Conservation (phyloP, 1,140 invertebrate genomes). For the Grapholita molesta region DNA sequence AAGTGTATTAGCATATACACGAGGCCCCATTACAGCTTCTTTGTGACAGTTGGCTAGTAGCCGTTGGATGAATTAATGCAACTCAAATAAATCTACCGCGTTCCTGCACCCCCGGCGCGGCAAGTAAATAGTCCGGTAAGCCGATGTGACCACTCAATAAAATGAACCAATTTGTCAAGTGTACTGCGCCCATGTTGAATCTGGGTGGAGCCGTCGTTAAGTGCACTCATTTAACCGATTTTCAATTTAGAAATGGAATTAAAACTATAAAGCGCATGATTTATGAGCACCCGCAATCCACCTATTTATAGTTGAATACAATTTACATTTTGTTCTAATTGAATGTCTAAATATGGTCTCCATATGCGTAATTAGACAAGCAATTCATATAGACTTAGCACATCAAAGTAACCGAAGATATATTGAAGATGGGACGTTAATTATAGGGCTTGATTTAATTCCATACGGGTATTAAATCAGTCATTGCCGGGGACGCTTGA, state of each 20-base stretch:
- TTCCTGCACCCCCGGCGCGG: slow-evolving; percentile 12
- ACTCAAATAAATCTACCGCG: slow-evolving; percentile 26
- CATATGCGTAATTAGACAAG: slow-evolving; percentile 14
- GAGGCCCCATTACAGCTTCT: slow-evolving; percentile 63
- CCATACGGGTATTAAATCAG: slow-evolving; percentile 53
- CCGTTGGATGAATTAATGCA: slow-evolving; percentile 52
- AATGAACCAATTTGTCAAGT: slow-evolving; percentile 74
- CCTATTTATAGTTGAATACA: background rate
- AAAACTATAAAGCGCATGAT: slow-evolving; percentile 25
- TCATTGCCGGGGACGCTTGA: slow-evolving; percentile 47
- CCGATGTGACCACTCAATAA: slow-evolving; percentile 65
- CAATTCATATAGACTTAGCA: slow-evolving; percentile 13
- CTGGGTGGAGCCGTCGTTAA: slow-evolving; percentile 41
- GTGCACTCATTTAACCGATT: slow-evolving; percentile 41
- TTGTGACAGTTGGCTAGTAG: slow-evolving; percentile 54
- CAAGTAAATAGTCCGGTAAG: slow-evolving; percentile 47
- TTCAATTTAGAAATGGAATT: slow-evolving; percentile 44
- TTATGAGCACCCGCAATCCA: background rate
- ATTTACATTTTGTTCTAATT: slow-evolving; percentile 8
- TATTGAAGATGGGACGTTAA: slow-evolving; percentile 31
- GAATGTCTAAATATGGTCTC: slow-evolving; percentile 3
- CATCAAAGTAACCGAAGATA: slow-evolving; percentile 35
- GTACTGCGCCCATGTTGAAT: slow-evolving; percentile 55
- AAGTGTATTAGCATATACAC: slow-evolving; percentile 74
- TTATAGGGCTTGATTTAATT: slow-evolving; percentile 43